These are phyloP conservation scores for Zoanthus sociatus DNA, from an alignment of 92 coral and sea anemone species.

Conservation along the genomic window DNA sequence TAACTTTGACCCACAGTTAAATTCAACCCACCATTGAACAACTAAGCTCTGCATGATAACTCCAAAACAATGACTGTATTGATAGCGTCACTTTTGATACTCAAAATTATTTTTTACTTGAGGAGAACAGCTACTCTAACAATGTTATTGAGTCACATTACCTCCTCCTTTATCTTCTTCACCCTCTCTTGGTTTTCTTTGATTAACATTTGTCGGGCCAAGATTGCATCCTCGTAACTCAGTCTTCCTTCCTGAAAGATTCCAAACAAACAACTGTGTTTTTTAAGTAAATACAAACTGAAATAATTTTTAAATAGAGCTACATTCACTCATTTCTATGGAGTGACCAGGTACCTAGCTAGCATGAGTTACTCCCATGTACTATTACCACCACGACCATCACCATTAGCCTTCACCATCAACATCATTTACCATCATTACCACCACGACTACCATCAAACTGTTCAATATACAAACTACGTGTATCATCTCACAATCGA, in stretches of 20 bases:
- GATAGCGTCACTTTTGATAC: too few species aligned
- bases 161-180: conserved; percentile 89
- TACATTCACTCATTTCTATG: too few species aligned
- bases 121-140: too few species aligned
- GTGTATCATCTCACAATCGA: not conserved
- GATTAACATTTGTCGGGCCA: conserved; percentile 91
- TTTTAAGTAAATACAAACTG: not conserved
- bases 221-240: conserved; percentile 97
- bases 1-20: too few species aligned
- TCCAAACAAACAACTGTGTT: not conserved
- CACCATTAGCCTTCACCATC: too few species aligned
- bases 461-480: not conserved
- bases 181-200: conserved; percentile 92
- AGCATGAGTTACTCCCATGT: too few species aligned
- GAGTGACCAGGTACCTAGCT: too few species aligned
- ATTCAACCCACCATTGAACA: too few species aligned
- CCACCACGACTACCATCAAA: not conserved
- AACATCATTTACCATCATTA: not conserved
- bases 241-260: conserved; percentile 84
- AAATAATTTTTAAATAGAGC: too few species aligned
- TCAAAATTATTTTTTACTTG: too few species aligned
- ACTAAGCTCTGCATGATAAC: too few species aligned
- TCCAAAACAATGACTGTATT: too few species aligned
- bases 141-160: conserved; percentile 2
- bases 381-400: not conserved